A percentile compares a stretch with the other conserved stretches of the same genome.
Evolutionary conservation across 2,888 invertebrate genomes (phyloP).

Genomic region (Noctua comes): DNA sequence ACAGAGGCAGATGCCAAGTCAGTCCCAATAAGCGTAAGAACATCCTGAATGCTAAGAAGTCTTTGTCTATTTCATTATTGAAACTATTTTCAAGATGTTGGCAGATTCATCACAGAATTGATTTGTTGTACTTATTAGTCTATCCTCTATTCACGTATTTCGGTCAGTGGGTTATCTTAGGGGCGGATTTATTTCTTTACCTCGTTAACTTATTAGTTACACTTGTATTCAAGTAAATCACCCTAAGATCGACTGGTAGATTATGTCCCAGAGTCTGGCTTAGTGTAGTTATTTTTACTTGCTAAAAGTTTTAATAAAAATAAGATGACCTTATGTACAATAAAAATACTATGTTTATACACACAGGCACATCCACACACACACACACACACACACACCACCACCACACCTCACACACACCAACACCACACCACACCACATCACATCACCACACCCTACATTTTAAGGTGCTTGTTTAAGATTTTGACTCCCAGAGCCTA

Average conservation of each 20-base stretch:
- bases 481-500: too few species aligned
- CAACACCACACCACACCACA: too few species aligned
- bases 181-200: not conserved
- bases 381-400: too few species aligned
- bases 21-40: not conserved
- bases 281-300: not conserved
- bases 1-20: not conserved
- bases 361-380: too few species aligned
- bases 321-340: not conserved
- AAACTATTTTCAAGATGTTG: not conserved
- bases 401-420: too few species aligned
- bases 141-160: not conserved
- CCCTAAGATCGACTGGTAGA: not conserved
- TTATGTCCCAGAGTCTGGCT: not conserved
- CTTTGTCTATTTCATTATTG: not conserved
- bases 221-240: not conserved
- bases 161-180: too few species aligned
- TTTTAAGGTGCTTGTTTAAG: not conserved
- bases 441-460: too few species aligned
- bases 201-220: not conserved
- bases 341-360: not conserved
- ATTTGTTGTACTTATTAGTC: not conserved
- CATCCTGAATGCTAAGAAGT: not conserved
- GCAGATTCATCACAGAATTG: not conserved
- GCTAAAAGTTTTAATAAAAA: not conserved